Base-by-base conservation (phyloP, 2,888 invertebrate genomes). In the Gymnocheta viridis region DNA sequence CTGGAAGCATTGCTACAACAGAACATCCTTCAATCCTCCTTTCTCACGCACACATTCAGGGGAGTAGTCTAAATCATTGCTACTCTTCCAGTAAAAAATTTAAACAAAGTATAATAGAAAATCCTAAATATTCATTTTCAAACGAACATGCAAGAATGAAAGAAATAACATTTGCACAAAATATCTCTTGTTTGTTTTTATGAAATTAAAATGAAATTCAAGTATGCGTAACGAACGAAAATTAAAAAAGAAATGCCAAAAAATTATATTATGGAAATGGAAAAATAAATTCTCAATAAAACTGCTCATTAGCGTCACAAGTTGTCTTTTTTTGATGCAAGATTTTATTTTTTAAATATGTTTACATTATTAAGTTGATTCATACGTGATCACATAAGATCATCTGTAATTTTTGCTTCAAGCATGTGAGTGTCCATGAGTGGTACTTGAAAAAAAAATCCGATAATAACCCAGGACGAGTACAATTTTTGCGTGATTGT, bases 171-270 rank as follows among this genome's bases (percentile, higher is more conserved):
- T 54, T 79, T 72, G 70, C 38, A 72, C 29, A 72, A 70, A 32
- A 64, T 70, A 81, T 41, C 67, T n/a, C 14, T 41, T 32, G 49
- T 69, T 62, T 76, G 47, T 70, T 76, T 82, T 38, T 19, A 47
- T 54, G n/a, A 76, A 82, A 76, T 70, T 62, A 74, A 74, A 81
- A 69, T 76, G 74, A 69, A 76, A 76, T 64, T 69, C 76, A 82
- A 82, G 81, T 76, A 76, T 82, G 81, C 76, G 76, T 82, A 82
- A 70, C 62, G 51, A 81, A 49, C 10, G 10, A 56, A 44, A 73
- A 69, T 29, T n/a, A 49, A 19, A n/a, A 12, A 41, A 67, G 2
- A 10, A 38, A 62, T 51, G 51, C 4, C 38, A 56, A 56, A 27
- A 62, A 49, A 10, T 60, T 19, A 29, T 44, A 38, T 24, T 49